Conservation (phyloP, 2,113 vertebrate species). For the Rafetus swinhoei region DNA sequence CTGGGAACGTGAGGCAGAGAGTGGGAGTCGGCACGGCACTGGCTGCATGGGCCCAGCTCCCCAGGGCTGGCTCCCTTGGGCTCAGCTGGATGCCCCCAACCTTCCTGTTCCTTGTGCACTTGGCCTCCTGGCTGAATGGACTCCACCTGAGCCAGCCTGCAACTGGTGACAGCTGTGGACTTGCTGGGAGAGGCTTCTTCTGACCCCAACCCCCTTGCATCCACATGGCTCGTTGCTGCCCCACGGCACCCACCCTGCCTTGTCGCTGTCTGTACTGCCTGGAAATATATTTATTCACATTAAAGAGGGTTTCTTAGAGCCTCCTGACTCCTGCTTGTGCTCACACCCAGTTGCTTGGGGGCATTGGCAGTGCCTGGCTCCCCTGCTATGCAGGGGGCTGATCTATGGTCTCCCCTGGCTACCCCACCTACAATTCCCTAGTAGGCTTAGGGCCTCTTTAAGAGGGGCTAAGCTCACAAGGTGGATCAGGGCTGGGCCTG, state of each 20-base stretch:
- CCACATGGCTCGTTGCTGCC: accelerated
- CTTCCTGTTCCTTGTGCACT: neutral
- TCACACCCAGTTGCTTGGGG: too few species aligned
- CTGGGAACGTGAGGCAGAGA: neutral
- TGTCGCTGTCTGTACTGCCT: neutral
- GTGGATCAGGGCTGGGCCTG: too few species aligned
- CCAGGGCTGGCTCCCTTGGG: neutral
- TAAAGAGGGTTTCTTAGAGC: neutral
- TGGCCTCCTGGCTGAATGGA: neutral
- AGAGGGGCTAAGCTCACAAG: too few species aligned
- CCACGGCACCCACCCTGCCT: neutral
- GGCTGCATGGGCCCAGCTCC: neutral
- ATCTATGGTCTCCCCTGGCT: too few species aligned
- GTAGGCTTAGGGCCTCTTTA: too few species aligned
- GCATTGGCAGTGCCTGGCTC: too few species aligned
- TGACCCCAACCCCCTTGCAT: too few species aligned
- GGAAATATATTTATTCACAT: neutral
- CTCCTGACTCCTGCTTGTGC: neutral
- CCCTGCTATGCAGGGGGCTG: too few species aligned
- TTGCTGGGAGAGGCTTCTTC: too few species aligned
- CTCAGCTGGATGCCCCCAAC: neutral
- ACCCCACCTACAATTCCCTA: too few species aligned
- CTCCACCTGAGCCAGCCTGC: neutral
- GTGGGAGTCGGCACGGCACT: neutral
- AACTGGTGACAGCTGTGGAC: neutral